Evolutionary conservation across 2,113 vertebrate species (phyloP), one percentile per base, ranked within the genome.

Genomic region (Campylorhamphus procurvoides): DNA sequence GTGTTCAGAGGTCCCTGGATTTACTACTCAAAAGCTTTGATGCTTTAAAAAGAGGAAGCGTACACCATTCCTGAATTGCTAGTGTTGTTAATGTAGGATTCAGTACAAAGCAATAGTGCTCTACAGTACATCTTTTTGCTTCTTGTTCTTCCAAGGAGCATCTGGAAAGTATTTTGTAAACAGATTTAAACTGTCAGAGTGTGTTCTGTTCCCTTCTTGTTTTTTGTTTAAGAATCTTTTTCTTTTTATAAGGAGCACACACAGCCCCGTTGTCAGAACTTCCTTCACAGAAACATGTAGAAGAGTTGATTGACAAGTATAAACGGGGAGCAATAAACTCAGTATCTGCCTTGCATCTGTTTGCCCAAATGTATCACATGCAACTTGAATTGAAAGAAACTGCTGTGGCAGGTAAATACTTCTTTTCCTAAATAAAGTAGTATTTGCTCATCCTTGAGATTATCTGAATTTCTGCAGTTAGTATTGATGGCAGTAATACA

Each of bases 381-480:
- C 97, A 98, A 9, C 94, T 99, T 92, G 98, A 99, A 67, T 72
- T 99, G 17, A 99, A 99, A 90, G 99, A 99, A 97, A 99, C 99
- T 0, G 95, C 98, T 22, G 97, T 98, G 39, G 93, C 98, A 97
- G 99, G 99, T 98, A 98, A 95, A 52, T 35, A 18, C 4, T 39
- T 76, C 4, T 69, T 29, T 66, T 56, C 4, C 67, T 37, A 56
- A 44, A 4, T 47, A 4, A 46, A 68, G 40, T 18, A 40, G 2
- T 22, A 4, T 1, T 72, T 71, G 9, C 23, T 47, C 29, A 1
- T 40, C 22, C 29, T 63, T 42, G 37, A 71, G 59, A 4, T 52
- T 2, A 8, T 23, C 4, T 42, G 24, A 31, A 8, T 73, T 62
- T 39, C 63, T 44, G 47, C 10, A 18, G 11, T 50, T 53, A 12